Evolutionary conservation across 2,888 invertebrate species (phyloP), one percentile per base, ranked within the genome.

Genomic region (Eucera pruinosa): DNA sequence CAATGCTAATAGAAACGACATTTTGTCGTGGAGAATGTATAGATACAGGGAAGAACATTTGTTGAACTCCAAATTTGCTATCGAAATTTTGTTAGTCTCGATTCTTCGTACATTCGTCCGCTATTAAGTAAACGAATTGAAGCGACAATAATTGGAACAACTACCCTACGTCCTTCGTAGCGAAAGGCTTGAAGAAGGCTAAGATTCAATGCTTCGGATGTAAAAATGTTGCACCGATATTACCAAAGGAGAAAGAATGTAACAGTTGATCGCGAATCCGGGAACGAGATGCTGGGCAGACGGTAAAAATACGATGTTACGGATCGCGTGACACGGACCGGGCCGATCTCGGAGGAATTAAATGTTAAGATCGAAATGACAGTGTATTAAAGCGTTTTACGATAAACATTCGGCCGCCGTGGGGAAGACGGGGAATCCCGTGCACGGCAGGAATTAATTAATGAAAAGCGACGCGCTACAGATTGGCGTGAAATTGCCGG

Each of bases 401-500:
- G 64, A 72, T 58, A 58, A 65, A 65, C 50, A 64, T 58, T 74
- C 74, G 72, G 4, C 7, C 13, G 45, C 50, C 57, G 48, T 18
- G 27, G 64, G 64, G 50, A 23, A 57, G 57, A 62, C 33, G 48
- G 33, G 48, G 33, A 36, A 18, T 23, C 36, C 30, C 9, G 13
- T 11, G 58, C 54, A 75, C 58, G 65, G 64, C 52, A 60, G 33
- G 65, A 75, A 75, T 75, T 75, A 75, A 75, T 75, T 75, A 75
- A 74, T 72, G 57, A 72, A 74, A 74, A 60, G 39, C 74, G 73
- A 72, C 73, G 64, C 58, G 65, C 5, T 65, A 60, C 74, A 75
- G 75, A 75, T 75, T 75, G 75, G 58, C 75, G 75, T 75, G 73
- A 75, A 75, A 75, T 75, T 75, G 74, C 58, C n/a, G 75, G 75